A percentile compares a stretch with the other conserved stretches of the same genome.
Conservation (phyloP, 2,797 vertebrate genomes). For the Lerista edwardsae region DNA sequence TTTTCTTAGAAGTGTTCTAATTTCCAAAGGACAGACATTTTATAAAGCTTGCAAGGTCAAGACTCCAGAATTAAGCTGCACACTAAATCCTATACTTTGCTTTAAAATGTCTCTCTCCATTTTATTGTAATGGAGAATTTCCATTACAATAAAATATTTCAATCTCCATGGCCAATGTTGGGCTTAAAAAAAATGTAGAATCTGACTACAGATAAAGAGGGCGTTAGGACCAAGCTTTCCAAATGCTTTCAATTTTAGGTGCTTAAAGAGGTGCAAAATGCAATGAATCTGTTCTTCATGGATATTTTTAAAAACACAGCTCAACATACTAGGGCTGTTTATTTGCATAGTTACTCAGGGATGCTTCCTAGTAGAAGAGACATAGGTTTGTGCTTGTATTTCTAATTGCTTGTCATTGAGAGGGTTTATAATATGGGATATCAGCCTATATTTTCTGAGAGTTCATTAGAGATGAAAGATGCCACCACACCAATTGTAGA, state of each 20-base stretch:
- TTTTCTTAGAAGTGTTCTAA: not conserved
- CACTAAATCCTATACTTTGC: not conserved
- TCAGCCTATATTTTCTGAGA: not conserved
- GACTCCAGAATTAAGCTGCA: not conserved
- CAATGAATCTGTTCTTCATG: not conserved
- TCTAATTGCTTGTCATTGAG: not conserved
- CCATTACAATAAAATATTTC: not conserved
- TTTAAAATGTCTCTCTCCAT: no score
- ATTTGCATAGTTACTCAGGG: not conserved
- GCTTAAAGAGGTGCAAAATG: not conserved
- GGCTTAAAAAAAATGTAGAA: not conserved
- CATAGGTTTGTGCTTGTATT: not conserved
- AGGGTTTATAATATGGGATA: no score
- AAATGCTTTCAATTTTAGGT: not conserved
- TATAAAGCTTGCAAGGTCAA: not conserved
- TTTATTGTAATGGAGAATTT: no score
- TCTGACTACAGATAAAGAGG: not conserved
- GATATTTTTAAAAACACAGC: not conserved
- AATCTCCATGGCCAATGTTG: not conserved
- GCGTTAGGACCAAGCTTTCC: not conserved
- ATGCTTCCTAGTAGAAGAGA: not conserved
- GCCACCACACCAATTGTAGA: not conserved
- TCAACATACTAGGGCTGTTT: not conserved
- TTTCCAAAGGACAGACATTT: constrained; percentile 3
- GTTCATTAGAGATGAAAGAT: not conserved